Conservation (phyloP, 2,113 vertebrate genomes). For the Rhinolophus ferrumequinum region DNA sequence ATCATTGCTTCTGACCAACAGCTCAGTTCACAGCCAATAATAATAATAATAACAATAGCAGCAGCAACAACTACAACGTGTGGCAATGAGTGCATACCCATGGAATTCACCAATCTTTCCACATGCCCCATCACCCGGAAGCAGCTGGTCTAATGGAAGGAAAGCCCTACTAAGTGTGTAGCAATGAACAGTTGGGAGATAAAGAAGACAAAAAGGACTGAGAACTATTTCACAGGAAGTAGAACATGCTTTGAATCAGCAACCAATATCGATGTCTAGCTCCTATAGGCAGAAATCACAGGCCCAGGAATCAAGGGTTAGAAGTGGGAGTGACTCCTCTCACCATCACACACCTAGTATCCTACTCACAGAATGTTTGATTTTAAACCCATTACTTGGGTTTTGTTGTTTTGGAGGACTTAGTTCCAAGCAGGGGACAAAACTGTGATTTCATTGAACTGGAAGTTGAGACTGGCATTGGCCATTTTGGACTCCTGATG, state of each 20-base stretch:
- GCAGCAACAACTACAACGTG: no score
- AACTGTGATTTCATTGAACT: not conserved
- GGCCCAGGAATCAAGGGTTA: not conserved
- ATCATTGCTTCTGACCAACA: conserved; percentile 29
- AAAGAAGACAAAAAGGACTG: not conserved
- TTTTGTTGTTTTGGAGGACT: not conserved
- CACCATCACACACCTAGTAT: not conserved
- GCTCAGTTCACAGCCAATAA: not conserved
- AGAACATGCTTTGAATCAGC: not conserved
- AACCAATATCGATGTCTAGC: not conserved
- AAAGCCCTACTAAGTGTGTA: not conserved
- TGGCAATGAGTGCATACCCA: not conserved
- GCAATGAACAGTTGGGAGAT: not conserved
- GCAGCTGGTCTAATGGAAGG: not conserved
- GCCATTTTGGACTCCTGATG: not conserved
- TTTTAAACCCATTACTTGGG: not conserved
- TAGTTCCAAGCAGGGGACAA: not conserved
- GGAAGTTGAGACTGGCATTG: not conserved
- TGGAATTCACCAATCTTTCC: not conserved
- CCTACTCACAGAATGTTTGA: not conserved
- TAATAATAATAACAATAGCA: no score
- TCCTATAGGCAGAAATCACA: not conserved
- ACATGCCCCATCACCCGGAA: not conserved
- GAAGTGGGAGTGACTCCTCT: not conserved
- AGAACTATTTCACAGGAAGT: not conserved